Conservation (phyloP, 2,888 invertebrate species). For the Steinernema scapterisci region DNA sequence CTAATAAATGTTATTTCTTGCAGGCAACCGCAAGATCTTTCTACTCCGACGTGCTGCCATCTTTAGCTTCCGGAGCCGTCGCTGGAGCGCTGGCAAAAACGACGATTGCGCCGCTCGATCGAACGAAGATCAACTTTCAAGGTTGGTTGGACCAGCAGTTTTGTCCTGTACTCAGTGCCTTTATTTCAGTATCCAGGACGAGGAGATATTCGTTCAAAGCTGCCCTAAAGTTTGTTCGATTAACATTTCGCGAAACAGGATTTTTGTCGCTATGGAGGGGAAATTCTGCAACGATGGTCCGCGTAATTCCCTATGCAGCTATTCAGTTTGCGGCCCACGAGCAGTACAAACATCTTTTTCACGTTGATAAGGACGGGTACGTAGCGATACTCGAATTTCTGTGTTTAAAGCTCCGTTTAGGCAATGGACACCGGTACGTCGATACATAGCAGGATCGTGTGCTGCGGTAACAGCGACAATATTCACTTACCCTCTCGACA, state of each 20-base stretch:
- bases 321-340: slow-evolving; percentile 97
- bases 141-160: slow-evolving; percentile 44
- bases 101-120: slow-evolving; percentile 91
- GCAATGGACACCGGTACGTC: slow-evolving; percentile 70
- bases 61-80: slow-evolving; percentile 85
- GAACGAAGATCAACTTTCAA: slow-evolving; percentile 98
- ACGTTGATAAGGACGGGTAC: slow-evolving; percentile 59
- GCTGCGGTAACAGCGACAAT: slow-evolving; percentile 94
- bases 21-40: not conserved
- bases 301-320: slow-evolving; percentile 94
- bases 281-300: slow-evolving; percentile 96
- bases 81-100: slow-evolving; percentile 95
- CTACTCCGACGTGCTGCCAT: slow-evolving; percentile 72
- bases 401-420: not conserved
- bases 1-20: not conserved
- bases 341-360: slow-evolving; percentile 85
- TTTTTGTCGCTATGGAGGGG: slow-evolving; percentile 88
- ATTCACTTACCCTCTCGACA: slow-evolving; percentile 91
- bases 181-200: slow-evolving; percentile 66
- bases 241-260: slow-evolving; percentile 79
- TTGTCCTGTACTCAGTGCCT: not conserved
- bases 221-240: slow-evolving; percentile 70
- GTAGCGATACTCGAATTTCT: slow-evolving; percentile 2
- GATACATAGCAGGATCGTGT: slow-evolving; percentile 87
- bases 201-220: slow-evolving; percentile 70